Conservation (phyloP, 1,140 invertebrate genomes). For the Atta texana region DNA sequence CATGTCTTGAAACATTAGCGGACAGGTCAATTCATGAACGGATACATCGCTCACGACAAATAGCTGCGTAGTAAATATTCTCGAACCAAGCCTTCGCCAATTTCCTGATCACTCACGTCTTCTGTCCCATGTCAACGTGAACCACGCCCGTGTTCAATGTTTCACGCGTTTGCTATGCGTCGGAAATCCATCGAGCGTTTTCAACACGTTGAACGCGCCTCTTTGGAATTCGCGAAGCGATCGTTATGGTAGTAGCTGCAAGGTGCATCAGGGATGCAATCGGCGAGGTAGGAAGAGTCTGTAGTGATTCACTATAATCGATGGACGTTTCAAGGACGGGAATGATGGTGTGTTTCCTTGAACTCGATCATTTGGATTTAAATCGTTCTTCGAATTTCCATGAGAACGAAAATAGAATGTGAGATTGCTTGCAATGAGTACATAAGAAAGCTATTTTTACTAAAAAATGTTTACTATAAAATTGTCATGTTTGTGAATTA, state of each 20-base stretch:
- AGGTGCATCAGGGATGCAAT: constrained; percentile 34
- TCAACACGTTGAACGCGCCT: neutral
- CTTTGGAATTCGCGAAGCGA: constrained; percentile 23
- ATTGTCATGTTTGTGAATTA: neutral
- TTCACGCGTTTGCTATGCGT: constrained; percentile 14
- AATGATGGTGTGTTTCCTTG: constrained; percentile 8
- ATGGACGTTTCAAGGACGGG: constrained; percentile 18
- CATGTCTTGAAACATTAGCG: constrained; percentile 14
- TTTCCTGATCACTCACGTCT: constrained; percentile 63
- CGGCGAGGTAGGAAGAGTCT: neutral
- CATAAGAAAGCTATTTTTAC: neutral
- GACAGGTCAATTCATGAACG: constrained; percentile 31
- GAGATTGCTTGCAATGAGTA: neutral
- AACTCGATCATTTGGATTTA: constrained; percentile 39
- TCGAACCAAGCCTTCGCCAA: constrained; percentile 47
- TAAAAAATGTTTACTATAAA: neutral
- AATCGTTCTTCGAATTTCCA: constrained; percentile 35
- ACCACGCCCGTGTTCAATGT: constrained; percentile 53
- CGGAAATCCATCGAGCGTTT: neutral
- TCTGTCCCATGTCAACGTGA: constrained; percentile 65
- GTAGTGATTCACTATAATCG: constrained; percentile 35
- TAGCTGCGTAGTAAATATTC: constrained; percentile 31
- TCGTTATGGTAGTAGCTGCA: constrained; percentile 16
- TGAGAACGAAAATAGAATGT: constrained; percentile 13
- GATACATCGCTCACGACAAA: constrained; percentile 56